Percentiles rank a stretch among this genome's conserved stretches.
Evolutionary conservation across 2,888 invertebrate genomes (phyloP).

Genomic region (Furcula furcula): DNA sequence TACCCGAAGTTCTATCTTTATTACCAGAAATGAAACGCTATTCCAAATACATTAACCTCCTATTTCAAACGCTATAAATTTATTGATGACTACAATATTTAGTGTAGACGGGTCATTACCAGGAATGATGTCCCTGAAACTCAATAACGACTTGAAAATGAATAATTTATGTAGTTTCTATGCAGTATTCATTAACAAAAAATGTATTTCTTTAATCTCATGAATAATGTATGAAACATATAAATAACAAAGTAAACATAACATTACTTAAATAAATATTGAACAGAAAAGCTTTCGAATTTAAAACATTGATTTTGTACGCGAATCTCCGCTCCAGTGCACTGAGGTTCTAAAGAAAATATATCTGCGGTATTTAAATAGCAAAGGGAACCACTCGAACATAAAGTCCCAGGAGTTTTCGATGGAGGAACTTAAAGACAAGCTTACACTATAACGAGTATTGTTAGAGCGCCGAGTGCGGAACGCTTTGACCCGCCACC

Average conservation of each 20-base stretch:
- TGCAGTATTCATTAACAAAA: too few species aligned
- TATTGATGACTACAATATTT: neutral
- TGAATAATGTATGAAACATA: too few species aligned
- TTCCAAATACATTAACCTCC: neutral
- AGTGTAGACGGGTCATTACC: neutral
- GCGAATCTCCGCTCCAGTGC: constrained; percentile 24
- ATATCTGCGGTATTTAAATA: constrained; percentile 48
- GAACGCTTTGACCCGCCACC: constrained; percentile 61
- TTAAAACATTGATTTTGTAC: constrained; percentile 33
- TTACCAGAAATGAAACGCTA: neutral
- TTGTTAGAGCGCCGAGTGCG: constrained; percentile 44
- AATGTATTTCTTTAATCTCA: too few species aligned
- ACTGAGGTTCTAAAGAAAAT: constrained; percentile 36
- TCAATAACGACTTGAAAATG: too few species aligned
- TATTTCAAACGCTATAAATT: neutral
- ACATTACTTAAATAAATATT: constrained; percentile 21
- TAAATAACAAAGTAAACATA: too few species aligned
- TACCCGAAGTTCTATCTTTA: too few species aligned
- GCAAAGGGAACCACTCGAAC: constrained; percentile 46
- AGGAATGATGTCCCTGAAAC: too few species aligned
- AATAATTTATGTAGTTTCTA: too few species aligned
- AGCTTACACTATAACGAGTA: constrained; percentile 50
- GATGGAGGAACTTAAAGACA: constrained; percentile 43
- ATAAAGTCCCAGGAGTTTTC: constrained; percentile 41
- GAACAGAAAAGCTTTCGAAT: constrained; percentile 28